phyloP scores from a whole-genome alignment of 2,113 vertebrate genomes.

The Tiliqua scincoides region DNA sequence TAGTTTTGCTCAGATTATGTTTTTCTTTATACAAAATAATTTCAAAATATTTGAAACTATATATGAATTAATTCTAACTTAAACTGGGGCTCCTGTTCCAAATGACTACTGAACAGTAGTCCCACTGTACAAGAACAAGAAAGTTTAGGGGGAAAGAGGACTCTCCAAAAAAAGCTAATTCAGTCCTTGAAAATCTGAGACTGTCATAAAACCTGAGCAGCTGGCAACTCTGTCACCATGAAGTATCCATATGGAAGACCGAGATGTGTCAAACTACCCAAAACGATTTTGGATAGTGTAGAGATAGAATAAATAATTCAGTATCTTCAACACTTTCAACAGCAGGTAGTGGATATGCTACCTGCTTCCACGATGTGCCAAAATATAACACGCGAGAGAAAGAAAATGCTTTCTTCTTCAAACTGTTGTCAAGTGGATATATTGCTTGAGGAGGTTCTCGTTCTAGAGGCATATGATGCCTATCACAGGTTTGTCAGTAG shows the following conservation, averaged over 20 bases:
- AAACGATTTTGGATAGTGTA: conserved; percentile 81
- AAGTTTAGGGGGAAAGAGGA: conserved; percentile 61
- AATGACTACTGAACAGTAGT: conserved; percentile 37
- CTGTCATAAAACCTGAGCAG: conserved; percentile 83
- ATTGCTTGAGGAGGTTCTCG: conserved; percentile 74
- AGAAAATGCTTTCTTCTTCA: conserved; percentile 70
- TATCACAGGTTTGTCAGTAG: conserved; percentile 74
- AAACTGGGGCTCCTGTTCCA: conserved; percentile 19
- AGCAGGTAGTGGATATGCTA: conserved; percentile 85
- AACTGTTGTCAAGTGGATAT: conserved; percentile 74
- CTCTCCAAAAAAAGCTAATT: conserved; percentile 78
- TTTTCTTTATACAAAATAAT: neutral
- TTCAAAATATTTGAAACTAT: neutral
- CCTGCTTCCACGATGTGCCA: conserved; percentile 82
- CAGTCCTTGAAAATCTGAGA: conserved; percentile 77
- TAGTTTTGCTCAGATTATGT: neutral
- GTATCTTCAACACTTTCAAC: conserved; percentile 84
- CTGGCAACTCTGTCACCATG: conserved; percentile 84
- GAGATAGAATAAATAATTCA: conserved; percentile 87
- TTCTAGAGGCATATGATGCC: conserved; percentile 69
- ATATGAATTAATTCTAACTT: conserved; percentile 50
- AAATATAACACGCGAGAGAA: conserved; percentile 73
- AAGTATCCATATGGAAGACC: conserved; percentile 87
- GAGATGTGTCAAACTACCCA: conserved; percentile 85
- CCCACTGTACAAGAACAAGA: conserved; percentile 56